Conservation (phyloP, 2,888 invertebrate genomes). For the Agelastica alni region DNA sequence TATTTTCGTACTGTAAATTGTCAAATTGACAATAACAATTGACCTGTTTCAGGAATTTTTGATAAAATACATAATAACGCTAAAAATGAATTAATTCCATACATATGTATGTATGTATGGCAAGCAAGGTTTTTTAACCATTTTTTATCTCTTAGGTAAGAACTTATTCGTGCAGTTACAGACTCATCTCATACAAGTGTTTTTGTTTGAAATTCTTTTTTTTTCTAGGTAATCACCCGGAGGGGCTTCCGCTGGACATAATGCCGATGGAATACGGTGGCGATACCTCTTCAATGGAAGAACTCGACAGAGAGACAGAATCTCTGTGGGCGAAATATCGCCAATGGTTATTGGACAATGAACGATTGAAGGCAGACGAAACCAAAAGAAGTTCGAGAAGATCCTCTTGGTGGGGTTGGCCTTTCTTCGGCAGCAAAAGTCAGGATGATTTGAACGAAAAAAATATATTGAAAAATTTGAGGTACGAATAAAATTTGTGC, state of each 20-base stretch:
- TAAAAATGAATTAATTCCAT: too few species aligned
- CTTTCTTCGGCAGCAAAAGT: conserved; percentile 40
- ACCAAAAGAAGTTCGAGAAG: conserved; percentile 52
- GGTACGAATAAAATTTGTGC: conserved; percentile 46
- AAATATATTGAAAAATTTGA: conserved; percentile 50
- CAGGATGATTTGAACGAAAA: conserved; percentile 46
- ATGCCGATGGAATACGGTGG: conserved; percentile 66
- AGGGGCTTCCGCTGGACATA: conserved; percentile 52
- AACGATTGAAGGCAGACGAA: conserved; percentile 60
- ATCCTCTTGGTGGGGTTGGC: conserved; percentile 54
- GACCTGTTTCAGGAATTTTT: too few species aligned
- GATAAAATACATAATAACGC: too few species aligned
- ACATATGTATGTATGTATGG: too few species aligned
- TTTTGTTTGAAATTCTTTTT: conserved; percentile 9
- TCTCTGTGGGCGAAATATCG: conserved; percentile 64
- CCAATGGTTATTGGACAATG: conserved; percentile 66
- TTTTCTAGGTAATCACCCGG: conserved; percentile 47
- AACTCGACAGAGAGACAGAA: conserved; percentile 63
- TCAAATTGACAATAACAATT: too few species aligned
- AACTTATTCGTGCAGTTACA: too few species aligned
- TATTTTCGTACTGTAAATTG: too few species aligned
- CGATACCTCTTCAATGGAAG: conserved; percentile 59
- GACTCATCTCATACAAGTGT: too few species aligned
- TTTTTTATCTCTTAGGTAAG: too few species aligned
- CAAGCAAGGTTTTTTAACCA: too few species aligned